These are phyloP conservation scores for Brachionus plicatilis DNA, from an alignment of 1,140 invertebrate genomes.

Conservation along the genomic window DNA sequence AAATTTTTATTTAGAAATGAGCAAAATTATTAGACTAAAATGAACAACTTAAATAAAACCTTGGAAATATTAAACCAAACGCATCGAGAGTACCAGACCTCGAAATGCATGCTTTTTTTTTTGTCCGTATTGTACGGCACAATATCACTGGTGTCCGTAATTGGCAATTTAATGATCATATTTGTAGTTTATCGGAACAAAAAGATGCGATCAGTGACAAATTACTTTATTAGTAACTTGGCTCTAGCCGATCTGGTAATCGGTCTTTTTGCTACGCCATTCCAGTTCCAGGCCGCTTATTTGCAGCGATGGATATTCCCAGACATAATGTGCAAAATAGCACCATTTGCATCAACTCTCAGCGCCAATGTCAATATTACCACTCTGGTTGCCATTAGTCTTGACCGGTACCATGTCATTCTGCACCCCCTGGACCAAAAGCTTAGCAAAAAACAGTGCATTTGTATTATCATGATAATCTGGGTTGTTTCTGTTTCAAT, in stretches of 20 bases:
- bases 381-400: slow-evolving; percentile 71
- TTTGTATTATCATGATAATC: slow-evolving; percentile 65
- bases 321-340: slow-evolving; percentile 73
- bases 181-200: slow-evolving; percentile 65
- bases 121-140: slow-evolving; percentile 72
- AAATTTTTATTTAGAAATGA: background rate
- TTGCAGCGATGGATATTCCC: slow-evolving; percentile 75
- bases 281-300: slow-evolving; percentile 70
- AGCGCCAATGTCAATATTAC: slow-evolving; percentile 76
- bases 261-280: slow-evolving; percentile 68
- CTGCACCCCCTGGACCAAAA: slow-evolving; percentile 68
- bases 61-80: background rate
- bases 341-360: slow-evolving; percentile 70
- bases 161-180: slow-evolving; percentile 74
- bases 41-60: background rate
- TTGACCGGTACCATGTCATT: slow-evolving; percentile 70
- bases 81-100: slow-evolving; percentile 63
- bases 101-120: slow-evolving; percentile 66
- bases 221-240: slow-evolving; percentile 73
- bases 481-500: slow-evolving; percentile 62
- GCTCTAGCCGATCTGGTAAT: slow-evolving; percentile 72
- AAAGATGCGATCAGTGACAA: slow-evolving; percentile 72
- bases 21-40: background rate
- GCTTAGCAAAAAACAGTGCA: slow-evolving; percentile 65
- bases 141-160: slow-evolving; percentile 71